Base-by-base conservation (phyloP, 92 coral and sea anemone species). In the Siderastrea radians region DNA sequence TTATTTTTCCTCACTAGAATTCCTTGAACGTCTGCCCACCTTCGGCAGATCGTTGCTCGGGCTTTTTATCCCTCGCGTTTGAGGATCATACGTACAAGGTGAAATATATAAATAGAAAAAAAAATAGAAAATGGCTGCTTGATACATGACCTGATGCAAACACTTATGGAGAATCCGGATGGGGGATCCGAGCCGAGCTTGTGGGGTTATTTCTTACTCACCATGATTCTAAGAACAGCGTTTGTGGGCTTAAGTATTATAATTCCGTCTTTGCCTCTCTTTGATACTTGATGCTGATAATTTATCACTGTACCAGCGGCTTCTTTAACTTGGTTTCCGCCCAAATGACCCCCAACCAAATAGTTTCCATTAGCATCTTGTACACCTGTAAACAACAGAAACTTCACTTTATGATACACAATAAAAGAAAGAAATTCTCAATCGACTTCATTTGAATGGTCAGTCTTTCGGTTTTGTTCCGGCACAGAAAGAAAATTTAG, bases 291-390 rank as follows among this genome's bases (percentile, higher is more conserved):
- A 7, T 75, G 67, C 13, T n/a, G 49, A 26, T 51, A 53, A 15
- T 63, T 19, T 68, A 81, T 55, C 14, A 52, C 7, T 54, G 85
- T n/a, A 10, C 85, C 77, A 45, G 85, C 64, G 26, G 76, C 77
- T 45, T 57, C 13, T 49, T 53, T 68, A 1, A 7, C 17, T 53
- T 68, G 76, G 16, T 7, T 44, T 5, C 38, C 15, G 15, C 77
- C 85, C 47, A 81, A 5, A 53, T 68, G 76, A 14, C 47, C 75
- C 50, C 77, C 85, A 3, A 81, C 85, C 61, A 81, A 51, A n/a
- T 68, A 81, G 2, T 38, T 68, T 0, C 85, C 76, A 0, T 44
- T 13, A 8, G 67, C 67, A 44, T 81, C 51, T 7, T 43, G 65
- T 16, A 81, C 85, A 5, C 85, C 85, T 81, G 61, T 19, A 19